Conservation (phyloP, 2,113 vertebrate genomes). For the Coregonus clupeaformis region DNA sequence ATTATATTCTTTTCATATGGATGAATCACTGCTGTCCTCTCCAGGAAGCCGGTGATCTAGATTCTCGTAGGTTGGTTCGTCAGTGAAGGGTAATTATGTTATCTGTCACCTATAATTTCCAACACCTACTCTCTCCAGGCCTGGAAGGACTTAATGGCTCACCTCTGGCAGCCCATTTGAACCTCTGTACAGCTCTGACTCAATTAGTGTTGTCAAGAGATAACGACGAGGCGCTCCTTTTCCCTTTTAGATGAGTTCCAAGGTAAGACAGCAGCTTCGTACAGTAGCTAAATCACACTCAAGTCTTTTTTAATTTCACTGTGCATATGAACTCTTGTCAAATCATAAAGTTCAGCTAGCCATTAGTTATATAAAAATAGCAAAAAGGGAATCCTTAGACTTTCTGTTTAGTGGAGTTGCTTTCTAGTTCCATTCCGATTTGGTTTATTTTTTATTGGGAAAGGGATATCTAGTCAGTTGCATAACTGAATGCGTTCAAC, state of each 20-base stretch:
- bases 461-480: constrained; percentile 19
- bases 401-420: too few species aligned
- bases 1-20: not conserved
- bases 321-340: too few species aligned
- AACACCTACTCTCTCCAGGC: constrained; percentile 39
- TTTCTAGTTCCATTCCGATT: too few species aligned
- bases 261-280: too few species aligned
- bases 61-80: constrained; percentile 23
- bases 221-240: constrained; percentile 19
- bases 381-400: too few species aligned
- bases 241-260: constrained; percentile 14
- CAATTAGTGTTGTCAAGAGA: constrained; percentile 46
- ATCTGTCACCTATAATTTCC: constrained; percentile 53
- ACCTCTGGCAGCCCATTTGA: constrained; percentile 28
- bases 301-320: not conserved
- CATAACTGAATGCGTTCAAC: too few species aligned
- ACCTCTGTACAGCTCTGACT: constrained; percentile 9
- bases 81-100: constrained; percentile 55
- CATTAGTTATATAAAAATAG: not conserved
- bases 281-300: not conserved
- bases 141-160: constrained; percentile 43
- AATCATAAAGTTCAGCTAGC: too few species aligned
- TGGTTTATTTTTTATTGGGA: not conserved
- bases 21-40: constrained; percentile 26
- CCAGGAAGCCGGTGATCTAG: constrained; percentile 46